Base-by-base conservation (phyloP, 1,140 invertebrate species). In the Papilio aristodemus region DNA sequence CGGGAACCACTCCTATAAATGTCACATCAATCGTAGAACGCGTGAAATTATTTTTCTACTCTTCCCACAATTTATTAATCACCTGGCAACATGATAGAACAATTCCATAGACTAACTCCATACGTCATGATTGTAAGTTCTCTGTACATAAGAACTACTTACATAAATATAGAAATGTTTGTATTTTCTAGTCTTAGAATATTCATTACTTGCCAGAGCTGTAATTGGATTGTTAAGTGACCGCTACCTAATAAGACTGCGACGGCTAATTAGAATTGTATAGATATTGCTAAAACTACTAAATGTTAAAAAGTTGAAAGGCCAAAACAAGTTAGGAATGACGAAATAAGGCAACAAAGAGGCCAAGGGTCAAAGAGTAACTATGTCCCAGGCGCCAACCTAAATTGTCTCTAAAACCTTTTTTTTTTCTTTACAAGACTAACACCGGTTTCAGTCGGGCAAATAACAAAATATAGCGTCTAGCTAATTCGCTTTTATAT, bases 41-140 rank as follows among this genome's bases (percentile, higher is more conserved):
- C 46, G 46, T 54, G 46, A 54, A 54, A 54, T 54, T 54, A 54
- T 54, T 54, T 54, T 54, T 11, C 46, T 22, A 54, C 46, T 54
- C 46, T 54, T 54, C 46, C 46, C 46, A 54, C 46, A 46, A 46
- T 14, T 22, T n/a, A 54, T 54, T 54, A 22, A 22, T 54, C 22
- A 54, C 22, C 46, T 54, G 46, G 46, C 46, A 54, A 54, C 19
- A 22, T 54, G 22, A 19, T 54, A 25, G 27, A 32, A 32, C 8
- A 9, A 10, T 54, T 22, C 22, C n/a, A 10, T 22, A 25, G 9
- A 17, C 9, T 54, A 3, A 17, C 17, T 19, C 0, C 7, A 19
- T 9, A 46, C 7, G 6, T 6, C 17, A 4, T 19, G 19, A 46
- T 6, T 46, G 6, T 32, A 32, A 32, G 27, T 32, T 6, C 2